Percentiles rank a stretch among this genome's conserved stretches.
phyloP scores from a whole-genome alignment of 37 sponge, comb jelly and placozoan species.

The Geodia barretti region DNA sequence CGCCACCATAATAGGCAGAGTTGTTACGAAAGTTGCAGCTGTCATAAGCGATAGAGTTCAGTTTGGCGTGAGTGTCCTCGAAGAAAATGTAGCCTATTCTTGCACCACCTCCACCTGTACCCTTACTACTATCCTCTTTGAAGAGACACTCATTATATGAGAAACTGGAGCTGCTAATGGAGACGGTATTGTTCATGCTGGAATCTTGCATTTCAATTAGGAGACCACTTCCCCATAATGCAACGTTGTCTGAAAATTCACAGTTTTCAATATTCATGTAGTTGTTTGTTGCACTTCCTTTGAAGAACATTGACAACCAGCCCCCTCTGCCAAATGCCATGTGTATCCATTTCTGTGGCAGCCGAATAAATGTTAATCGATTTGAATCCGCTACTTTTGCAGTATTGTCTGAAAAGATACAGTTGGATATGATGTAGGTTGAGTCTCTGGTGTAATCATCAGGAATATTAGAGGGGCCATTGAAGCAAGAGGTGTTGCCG shows the following conservation, averaged over 20 bases:
- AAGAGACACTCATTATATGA: background rate
- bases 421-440: slow-evolving; percentile 22
- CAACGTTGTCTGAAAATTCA: slow-evolving; percentile 46
- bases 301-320: slow-evolving; percentile 64
- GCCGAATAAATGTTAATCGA: background rate
- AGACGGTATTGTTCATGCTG: slow-evolving; percentile 23
- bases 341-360: slow-evolving; percentile 36
- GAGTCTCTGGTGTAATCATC: background rate
- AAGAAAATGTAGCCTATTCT: slow-evolving; percentile 26
- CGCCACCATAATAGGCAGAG: slow-evolving; percentile 61
- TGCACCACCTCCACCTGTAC: slow-evolving; percentile 51
- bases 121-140: background rate
- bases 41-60: slow-evolving; percentile 27
- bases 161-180: background rate
- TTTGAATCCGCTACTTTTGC: background rate
- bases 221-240: slow-evolving; percentile 70
- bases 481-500: background rate
- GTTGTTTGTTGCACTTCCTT: slow-evolving; percentile 51
- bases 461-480: background rate
- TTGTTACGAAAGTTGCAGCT: slow-evolving; percentile 49
- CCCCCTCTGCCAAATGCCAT: slow-evolving; percentile 78
- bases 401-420: slow-evolving; percentile 24
- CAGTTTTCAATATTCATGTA: slow-evolving; percentile 34
- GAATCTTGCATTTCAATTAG: slow-evolving; percentile 56
- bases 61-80: background rate